A percentile compares a stretch with the other conserved stretches of the same genome.
Conservation (phyloP, 2,113 vertebrate genomes). For the Rallus limicola region DNA sequence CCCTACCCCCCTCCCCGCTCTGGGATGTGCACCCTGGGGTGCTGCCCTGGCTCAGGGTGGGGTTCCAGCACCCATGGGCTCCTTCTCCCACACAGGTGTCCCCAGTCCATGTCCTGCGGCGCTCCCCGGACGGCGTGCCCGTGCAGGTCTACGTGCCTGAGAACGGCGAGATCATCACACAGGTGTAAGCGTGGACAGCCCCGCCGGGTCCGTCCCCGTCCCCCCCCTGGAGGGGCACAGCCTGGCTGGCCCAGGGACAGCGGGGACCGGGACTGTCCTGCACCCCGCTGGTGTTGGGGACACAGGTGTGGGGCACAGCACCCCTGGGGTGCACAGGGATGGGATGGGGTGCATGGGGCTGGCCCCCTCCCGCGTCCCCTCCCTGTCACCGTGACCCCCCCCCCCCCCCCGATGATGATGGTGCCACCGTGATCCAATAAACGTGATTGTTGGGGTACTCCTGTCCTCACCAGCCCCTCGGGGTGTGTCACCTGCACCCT, state of each 20-base stretch:
- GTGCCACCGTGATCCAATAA: background rate
- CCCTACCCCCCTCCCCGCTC: too few relatives aligned
- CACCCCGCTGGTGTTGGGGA: rapidly evolving
- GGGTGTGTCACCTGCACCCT: background rate
- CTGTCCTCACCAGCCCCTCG: rapidly evolving
- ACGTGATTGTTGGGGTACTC: background rate
- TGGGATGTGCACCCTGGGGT: background rate
- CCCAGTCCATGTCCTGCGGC: background rate
- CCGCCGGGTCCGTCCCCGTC: too few relatives aligned
- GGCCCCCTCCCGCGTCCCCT: background rate
- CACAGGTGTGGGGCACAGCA: background rate
- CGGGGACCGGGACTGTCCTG: rapidly evolving
- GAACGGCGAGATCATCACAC: conserved; percentile 46
- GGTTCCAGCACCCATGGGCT: background rate
- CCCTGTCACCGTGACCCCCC: background rate
- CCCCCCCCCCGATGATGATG: background rate
- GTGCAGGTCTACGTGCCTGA: conserved; percentile 21
- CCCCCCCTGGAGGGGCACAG: background rate
- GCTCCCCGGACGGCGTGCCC: background rate
- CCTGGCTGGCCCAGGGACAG: conserved; percentile 43
- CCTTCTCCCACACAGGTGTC: background rate
- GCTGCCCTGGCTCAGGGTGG: rapidly evolving
- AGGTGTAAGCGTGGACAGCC: background rate
- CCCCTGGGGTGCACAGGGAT: background rate
- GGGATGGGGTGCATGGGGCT: background rate